These are phyloP conservation scores for Trichonephila inaurata DNA, from an alignment of 1,140 invertebrate genomes.

Conservation along the genomic window DNA sequence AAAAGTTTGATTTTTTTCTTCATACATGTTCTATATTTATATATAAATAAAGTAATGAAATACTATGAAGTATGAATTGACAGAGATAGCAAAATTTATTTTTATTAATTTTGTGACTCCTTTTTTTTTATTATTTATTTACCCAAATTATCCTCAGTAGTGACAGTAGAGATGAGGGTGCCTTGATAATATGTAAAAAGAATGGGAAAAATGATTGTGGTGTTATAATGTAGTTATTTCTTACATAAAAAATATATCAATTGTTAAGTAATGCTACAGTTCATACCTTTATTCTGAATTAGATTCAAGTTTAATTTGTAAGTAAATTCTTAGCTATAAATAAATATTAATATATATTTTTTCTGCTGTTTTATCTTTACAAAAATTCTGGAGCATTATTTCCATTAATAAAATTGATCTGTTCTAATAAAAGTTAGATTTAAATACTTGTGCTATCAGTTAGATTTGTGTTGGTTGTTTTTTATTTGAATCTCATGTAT, in stretches of 20 bases:
- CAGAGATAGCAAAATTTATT: background rate
- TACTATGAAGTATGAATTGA: background rate
- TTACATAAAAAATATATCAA: background rate
- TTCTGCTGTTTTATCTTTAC: no score
- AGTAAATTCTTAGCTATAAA: no score
- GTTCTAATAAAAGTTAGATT: no score
- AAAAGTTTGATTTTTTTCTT: background rate
- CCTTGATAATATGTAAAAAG: slow-evolving; percentile 61
- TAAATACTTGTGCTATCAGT: no score
- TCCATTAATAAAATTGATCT: no score
- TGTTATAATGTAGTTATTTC: background rate
- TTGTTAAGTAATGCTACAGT: background rate
- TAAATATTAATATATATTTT: no score
- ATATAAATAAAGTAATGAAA: background rate
- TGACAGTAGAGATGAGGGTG: slow-evolving; percentile 48
- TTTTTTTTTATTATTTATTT: no score
- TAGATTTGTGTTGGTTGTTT: no score
- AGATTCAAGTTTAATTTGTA: background rate
- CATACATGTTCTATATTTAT: background rate
- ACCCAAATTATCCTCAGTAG: background rate
- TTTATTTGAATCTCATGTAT: no score
- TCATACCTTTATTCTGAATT: background rate
- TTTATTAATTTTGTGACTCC: no score
- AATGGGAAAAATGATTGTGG: slow-evolving; percentile 35
- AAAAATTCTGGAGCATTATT: no score